Percentiles rank a stretch among this genome's conserved stretches.
phyloP scores from a whole-genome alignment of 2,888 invertebrate genomes.

The Urechis unicinctus region DNA sequence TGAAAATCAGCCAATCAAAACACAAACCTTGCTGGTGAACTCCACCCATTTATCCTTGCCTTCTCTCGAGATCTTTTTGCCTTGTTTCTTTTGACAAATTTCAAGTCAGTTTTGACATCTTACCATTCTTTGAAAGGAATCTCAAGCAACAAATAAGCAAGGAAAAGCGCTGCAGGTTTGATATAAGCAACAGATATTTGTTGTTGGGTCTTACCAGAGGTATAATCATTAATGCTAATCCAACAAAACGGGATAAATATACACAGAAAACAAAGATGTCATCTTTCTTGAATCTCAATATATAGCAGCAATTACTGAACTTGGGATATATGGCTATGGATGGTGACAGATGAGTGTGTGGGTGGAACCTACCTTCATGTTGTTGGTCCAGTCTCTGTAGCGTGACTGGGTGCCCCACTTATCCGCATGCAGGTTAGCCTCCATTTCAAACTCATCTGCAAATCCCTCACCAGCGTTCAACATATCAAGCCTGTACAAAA shows the following conservation, averaged over 20 bases:
- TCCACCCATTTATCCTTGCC: conserved; percentile 42
- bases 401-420: conserved; percentile 60
- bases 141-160: no score
- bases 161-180: no score
- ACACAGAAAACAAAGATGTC: not conserved
- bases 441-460: conserved; percentile 91
- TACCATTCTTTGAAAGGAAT: no score
- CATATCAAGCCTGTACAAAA: conserved; percentile 71
- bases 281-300: no score
- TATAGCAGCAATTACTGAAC: no score
- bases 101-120: no score
- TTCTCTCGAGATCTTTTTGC: conserved; percentile 69
- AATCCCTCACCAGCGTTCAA: conserved; percentile 88
- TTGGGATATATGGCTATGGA: no score
- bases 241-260: not conserved
- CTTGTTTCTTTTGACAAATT: conserved; percentile 57
- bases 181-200: no score
- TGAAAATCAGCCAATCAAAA: no score
- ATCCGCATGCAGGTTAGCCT: conserved; percentile 68
- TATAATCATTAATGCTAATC: no score
- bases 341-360: no score
- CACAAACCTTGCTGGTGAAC: conserved; percentile 64
- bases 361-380: conserved; percentile 56
- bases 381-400: conserved; percentile 74
- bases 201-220: no score